Evolutionary conservation across 1,140 invertebrate species (phyloP), one percentile per base, ranked within the genome.

Genomic region (Drosophila jambulina): DNA sequence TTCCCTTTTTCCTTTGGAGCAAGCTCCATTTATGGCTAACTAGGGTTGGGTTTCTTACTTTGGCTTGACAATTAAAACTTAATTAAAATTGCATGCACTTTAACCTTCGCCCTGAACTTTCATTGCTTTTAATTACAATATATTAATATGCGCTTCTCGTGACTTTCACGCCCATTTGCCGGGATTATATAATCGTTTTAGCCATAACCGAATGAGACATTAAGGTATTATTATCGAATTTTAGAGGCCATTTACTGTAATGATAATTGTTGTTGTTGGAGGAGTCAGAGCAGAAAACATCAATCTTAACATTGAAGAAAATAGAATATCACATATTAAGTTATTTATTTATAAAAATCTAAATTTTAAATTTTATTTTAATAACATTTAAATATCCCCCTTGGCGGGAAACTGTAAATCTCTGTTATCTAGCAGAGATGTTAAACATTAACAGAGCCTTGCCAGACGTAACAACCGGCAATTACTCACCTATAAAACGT

Each of bases 101-200:
- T 69, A 77, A 56, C 75, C 75, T 78, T 78, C 74, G 63, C 74
- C 75, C 49, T 78, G 75, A 78, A 77, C 75, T 69, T 78, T 57
- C 19, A 56, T 77, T 42, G 56, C 36, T 48, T 60, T 78, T 77
- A 78, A 78, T 78, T 78, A 78, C 49, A 68, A 69, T 56, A 49
- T 78, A 77, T 60, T 77, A 61, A 77, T 60, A 69, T 57, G 56
- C 9, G 42, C 23, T 61, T 78, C 6, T 49, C 49, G 64, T 76
- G 75, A 69, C 42, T 69, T 40, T 38, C 27, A 19, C 36, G 65
- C 53, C 54, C 46, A 46, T 46, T 27, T n/a, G 32, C 10, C 23
- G 21, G 27, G 53, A 43, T 60, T 68, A 54, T 77, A 56, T 77
- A 77, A 77, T 77, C 56, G 48, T 45, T 60, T 56, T 49, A 23